phyloP scores from a whole-genome alignment of 2,113 vertebrate species.

The Neopipo cinnamomea region DNA sequence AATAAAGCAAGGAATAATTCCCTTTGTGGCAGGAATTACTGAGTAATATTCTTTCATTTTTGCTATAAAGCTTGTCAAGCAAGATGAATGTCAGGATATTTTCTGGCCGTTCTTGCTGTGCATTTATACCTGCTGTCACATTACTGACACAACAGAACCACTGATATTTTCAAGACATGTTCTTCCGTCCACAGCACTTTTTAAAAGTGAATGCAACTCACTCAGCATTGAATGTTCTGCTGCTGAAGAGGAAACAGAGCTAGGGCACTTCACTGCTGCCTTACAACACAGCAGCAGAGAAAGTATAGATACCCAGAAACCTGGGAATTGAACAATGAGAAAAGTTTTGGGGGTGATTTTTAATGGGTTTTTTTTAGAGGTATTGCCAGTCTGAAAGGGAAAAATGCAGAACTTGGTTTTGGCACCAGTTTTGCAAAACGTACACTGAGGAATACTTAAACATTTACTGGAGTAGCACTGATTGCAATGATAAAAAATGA shows the following conservation, averaged over 20 bases:
- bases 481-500: background rate
- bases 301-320: background rate
- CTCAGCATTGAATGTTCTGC: background rate
- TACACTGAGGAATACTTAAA: background rate
- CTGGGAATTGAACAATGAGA: background rate
- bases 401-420: background rate
- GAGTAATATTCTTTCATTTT: background rate
- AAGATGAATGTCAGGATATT: background rate
- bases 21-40: background rate
- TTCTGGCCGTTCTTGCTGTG: background rate
- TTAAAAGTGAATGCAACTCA: background rate
- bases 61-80: background rate
- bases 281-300: background rate
- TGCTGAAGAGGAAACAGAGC: background rate
- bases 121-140: background rate
- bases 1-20: background rate
- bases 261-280: background rate
- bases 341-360: background rate
- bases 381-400: accelerated
- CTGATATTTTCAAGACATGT: background rate
- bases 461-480: background rate
- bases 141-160: background rate
- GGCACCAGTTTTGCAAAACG: background rate
- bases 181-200: background rate
- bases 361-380: background rate